Evolutionary conservation across 2,888 invertebrate genomes (phyloP), one percentile per base, ranked within the genome.

Genomic region (Trileptium ribeirensis): DNA sequence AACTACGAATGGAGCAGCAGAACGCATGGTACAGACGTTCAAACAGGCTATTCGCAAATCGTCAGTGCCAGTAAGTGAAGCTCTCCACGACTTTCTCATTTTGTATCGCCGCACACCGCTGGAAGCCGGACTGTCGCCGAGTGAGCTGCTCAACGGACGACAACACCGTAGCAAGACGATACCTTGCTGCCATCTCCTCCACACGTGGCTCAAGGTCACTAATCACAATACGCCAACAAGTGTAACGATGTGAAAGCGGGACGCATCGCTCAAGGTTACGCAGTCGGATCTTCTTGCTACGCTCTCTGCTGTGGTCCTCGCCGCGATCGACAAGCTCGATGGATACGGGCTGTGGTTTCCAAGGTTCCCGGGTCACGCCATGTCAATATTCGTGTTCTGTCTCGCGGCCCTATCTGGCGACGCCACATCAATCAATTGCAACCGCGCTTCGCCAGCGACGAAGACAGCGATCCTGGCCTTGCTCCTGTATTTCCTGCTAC

Each of bases 21-120:
- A 75, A n/a, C 34, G 77, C n/a, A n/a, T 75, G 36, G 77, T 85
- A 67, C 82, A 84, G 67, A 83, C 81, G 1, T 84, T 85, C 70
- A 85, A 86, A 67, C 80, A 83, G 24, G 82, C 67, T 33, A 34
- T 82, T 34, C 19, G 70, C 34, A 74, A 81, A 67, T 83, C 82
- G 8, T n/a, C 78, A 15, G 19, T 83, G 24, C 67, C 82, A 31
- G 33, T 67, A 15, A 8, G 15, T 82, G 39, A n/a, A 80, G 81
- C 82, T 24, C n/a, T 31, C 3, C 83, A 83, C 24, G 36, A 81
- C 15, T 83, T 83, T 40, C 38, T 82, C 33, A 77, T 83, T 40
- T 24, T 31, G 34, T 67, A 51, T 64, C 40, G 79, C 15, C 37
- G n/a, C 2, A 75, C 77, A 3, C 77, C 79, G 2, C n/a, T 70